phyloP scores from a whole-genome alignment of 2,797 vertebrate genomes.

The Mormyrus proboscirostris region DNA sequence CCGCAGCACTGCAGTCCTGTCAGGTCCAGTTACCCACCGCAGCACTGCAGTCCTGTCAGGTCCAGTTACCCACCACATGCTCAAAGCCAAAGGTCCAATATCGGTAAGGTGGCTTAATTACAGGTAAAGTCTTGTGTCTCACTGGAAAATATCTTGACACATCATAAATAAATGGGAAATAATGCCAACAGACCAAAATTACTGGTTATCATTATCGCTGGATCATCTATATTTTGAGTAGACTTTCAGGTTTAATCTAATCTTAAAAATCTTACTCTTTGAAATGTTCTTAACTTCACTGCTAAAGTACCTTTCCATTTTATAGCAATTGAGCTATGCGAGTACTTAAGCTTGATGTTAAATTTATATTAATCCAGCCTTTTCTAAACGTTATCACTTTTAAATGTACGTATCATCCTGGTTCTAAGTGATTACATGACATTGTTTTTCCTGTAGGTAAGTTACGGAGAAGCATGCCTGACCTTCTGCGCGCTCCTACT shows the following conservation, averaged over 20 bases:
- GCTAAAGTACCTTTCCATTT: not conserved
- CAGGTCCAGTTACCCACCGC: constrained; percentile 45
- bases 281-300: not conserved
- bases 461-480: constrained; percentile 71
- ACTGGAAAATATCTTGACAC: not conserved
- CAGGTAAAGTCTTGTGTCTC: not conserved
- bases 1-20: constrained; percentile 29
- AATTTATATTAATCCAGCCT: not conserved
- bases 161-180: not conserved
- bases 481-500: constrained; percentile 66
- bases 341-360: not conserved
- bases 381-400: not conserved
- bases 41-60: constrained; percentile 63
- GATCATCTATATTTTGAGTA: not conserved
- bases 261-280: not conserved
- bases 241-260: not conserved
- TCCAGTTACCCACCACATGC: constrained; percentile 54
- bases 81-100: constrained; percentile 63
- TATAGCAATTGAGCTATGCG: not conserved
- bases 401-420: not conserved
- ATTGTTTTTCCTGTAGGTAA: constrained; percentile 64
- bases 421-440: not conserved
- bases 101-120: constrained; percentile 54
- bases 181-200: not conserved
- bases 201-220: not conserved